Base-by-base conservation (phyloP, 2,113 vertebrate species). In the Sinocyclocheilus anshuiensis region DNA sequence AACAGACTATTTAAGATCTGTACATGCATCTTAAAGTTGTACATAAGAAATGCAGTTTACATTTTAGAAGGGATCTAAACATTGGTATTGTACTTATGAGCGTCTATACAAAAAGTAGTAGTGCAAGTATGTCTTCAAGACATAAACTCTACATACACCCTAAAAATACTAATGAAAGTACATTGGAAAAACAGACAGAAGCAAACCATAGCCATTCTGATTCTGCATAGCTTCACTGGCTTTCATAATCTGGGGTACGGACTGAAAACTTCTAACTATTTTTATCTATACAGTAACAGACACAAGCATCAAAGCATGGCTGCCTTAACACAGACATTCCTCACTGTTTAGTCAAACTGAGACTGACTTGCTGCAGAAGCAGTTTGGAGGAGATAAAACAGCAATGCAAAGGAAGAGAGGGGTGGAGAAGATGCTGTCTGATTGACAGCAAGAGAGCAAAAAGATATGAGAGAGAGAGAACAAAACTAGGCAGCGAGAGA, bases 271-370 rank as follows among this genome's bases (percentile, higher is more conserved):
- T 82, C 36, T 6, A 57, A 78, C 55, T 42, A 29, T 24, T 50
- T 59, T 39, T 84, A 84, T 84, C 81, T 84, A 57, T 83, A 72
- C 48, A 57, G 81, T 74, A 72, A 84, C 81, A 84, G 81, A 84
- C 81, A 11, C 12, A 33, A 29, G 22, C 81, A 59, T 83, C 20
- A 83, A 83, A 59, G 69, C 20, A 74, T 57, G 10, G 13, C 50
- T 42, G 29, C 45, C 18, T 83, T 39, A 71, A 83, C 61, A 71
- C 53, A 83, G 67, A 42, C 69, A 29, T 29, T 36, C 29, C 48
- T 57, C 29, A 39, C 18, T 1, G 50, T 72, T 84, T 84, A 74
- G 7, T 74, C 78, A 33, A 75, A 74, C 33, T 42, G 36, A 86
- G 77, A 81, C 33, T 45, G 50, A 72, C 55, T 61, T 33, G 78